A percentile compares a stretch with the other conserved stretches of the same genome.
These are phyloP conservation scores for Malacoctenus gilli DNA, from an alignment of 2,797 vertebrate genomes.

Conservation along the genomic window DNA sequence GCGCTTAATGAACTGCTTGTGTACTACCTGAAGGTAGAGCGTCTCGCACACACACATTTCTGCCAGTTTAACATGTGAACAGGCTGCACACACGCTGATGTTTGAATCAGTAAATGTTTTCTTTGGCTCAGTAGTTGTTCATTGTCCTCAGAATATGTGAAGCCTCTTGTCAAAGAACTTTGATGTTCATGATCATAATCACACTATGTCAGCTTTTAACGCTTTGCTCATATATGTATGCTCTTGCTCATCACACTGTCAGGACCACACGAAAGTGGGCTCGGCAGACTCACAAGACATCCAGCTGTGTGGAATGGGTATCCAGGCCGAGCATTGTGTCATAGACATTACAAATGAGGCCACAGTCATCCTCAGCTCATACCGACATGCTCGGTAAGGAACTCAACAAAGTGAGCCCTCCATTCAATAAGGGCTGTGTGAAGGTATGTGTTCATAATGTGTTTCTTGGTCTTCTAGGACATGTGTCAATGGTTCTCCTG, in stretches of 20 bases:
- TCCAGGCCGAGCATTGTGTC: constrained; percentile 94
- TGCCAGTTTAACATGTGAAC: too few species aligned
- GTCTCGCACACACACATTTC: background rate
- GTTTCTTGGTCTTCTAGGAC: constrained; percentile 84
- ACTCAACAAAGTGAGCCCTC: too few species aligned
- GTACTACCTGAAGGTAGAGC: constrained; percentile 96
- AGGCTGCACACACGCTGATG: too few species aligned
- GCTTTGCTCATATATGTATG: too few species aligned
- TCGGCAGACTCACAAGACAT: constrained; percentile 98
- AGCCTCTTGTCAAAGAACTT: too few species aligned
- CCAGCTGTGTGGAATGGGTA: constrained; percentile 98
- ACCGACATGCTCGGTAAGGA: constrained; percentile 90
- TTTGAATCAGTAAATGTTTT: too few species aligned
- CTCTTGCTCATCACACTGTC: too few species aligned
- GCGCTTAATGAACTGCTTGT: constrained; percentile 97
- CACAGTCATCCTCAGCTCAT: constrained; percentile 88
- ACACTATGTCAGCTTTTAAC: too few species aligned
- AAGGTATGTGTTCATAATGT: background rate
- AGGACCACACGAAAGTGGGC: constrained; percentile 82
- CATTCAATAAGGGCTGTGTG: too few species aligned
- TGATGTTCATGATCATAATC: too few species aligned
- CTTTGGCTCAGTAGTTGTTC: too few species aligned
- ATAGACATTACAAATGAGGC: constrained; percentile 89
- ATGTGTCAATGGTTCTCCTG: constrained; percentile 92
- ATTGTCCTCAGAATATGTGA: too few species aligned